phyloP scores from a whole-genome alignment of 2,888 invertebrate species.

The Plutella xylostella region DNA sequence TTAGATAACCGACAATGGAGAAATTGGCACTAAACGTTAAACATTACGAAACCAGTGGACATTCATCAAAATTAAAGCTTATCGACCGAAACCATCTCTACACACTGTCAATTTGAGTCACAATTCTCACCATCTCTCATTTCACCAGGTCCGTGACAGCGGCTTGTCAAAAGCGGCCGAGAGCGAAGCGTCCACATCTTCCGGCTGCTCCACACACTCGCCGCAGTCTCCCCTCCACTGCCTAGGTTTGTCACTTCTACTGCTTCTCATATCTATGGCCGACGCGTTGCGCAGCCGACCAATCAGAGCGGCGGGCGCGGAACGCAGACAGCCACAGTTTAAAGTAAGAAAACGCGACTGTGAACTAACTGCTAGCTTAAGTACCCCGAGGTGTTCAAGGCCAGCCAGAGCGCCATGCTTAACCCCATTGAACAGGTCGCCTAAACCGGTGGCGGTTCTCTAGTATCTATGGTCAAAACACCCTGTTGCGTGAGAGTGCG shows the following conservation, averaged over 20 bases:
- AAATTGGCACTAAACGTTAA: too few relatives aligned
- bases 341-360: slow-evolving; percentile 41
- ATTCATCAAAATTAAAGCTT: too few relatives aligned
- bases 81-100: too few relatives aligned
- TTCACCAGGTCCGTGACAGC: slow-evolving; percentile 55
- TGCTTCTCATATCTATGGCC: slow-evolving; percentile 44
- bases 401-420: slow-evolving; percentile 51
- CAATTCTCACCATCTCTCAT: neutral
- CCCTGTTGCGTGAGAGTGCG: too few relatives aligned
- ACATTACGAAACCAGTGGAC: too few relatives aligned
- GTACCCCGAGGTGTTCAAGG: slow-evolving; percentile 30
- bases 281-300: slow-evolving; percentile 26
- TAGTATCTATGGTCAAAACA: slow-evolving; percentile 8
- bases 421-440: slow-evolving; percentile 6
- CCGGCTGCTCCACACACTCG: slow-evolving; percentile 45
- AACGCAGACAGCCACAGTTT: slow-evolving; percentile 33
- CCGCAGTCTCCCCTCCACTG: slow-evolving; percentile 48
- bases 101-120: too few relatives aligned
- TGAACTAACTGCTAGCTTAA: slow-evolving; percentile 58
- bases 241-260: slow-evolving; percentile 65
- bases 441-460: slow-evolving; percentile 7
- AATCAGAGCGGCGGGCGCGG: neutral
- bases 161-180: slow-evolving; percentile 27
- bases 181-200: slow-evolving; percentile 25
- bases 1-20: too few relatives aligned